These are phyloP conservation scores for Hoplostethus mediterraneus DNA, from an alignment of 2,797 vertebrate genomes.

Conservation along the genomic window DNA sequence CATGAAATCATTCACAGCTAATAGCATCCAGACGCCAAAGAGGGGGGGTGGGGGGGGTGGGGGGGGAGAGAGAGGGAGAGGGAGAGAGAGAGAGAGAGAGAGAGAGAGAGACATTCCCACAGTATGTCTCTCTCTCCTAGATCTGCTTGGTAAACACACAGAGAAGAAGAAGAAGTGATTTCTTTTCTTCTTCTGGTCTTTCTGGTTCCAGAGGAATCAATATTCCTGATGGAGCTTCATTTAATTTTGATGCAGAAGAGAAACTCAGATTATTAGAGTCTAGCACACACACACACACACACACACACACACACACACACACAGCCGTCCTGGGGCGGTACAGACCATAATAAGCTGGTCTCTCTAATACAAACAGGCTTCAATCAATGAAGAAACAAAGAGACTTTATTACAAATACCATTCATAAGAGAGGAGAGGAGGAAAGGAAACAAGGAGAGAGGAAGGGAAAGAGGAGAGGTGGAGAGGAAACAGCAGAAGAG, in stretches of 20 bases:
- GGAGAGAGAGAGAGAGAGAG: not conserved
- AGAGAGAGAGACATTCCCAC: not conserved
- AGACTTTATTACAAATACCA: conserved; percentile 64
- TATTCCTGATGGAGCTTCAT: too few species aligned
- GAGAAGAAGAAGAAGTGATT: too few species aligned
- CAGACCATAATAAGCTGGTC: conserved; percentile 48
- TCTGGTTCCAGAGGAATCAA: too few species aligned
- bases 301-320: conserved; percentile 6
- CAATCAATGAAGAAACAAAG: conserved; percentile 53
- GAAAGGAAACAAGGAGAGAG: conserved; percentile 11
- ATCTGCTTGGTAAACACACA: too few species aligned
- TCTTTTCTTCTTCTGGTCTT: too few species aligned
- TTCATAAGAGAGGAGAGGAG: conserved; percentile 44
- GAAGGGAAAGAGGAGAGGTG: conserved; percentile 17
- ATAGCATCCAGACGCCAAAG: conserved; percentile 57
- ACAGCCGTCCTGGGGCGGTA: conserved; percentile 8
- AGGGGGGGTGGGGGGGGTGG: conserved; percentile 4
- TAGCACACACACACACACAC: not conserved
- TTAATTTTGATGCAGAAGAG: too few species aligned
- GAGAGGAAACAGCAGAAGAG: not conserved
- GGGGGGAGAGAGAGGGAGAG: conserved; percentile 9
- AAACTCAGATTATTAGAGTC: too few species aligned
- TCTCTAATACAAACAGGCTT: conserved; percentile 42
- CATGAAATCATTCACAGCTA: conserved; percentile 56
- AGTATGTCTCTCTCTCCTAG: too few species aligned